Base-by-base conservation (phyloP, 2,888 invertebrate genomes). In the Prenolepis imparis region DNA sequence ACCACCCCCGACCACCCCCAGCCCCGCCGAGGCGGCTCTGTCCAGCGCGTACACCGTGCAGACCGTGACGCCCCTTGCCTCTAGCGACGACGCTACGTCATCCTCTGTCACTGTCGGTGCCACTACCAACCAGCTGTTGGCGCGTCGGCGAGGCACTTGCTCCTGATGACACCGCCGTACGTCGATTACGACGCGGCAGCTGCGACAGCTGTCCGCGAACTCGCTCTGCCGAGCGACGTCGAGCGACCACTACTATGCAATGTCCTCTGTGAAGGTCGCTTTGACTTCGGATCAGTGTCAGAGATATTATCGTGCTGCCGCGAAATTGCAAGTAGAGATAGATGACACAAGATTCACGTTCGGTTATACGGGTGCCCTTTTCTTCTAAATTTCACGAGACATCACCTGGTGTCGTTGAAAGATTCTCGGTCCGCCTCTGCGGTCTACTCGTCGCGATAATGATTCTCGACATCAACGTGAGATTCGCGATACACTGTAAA, bases 41-140 rank as follows among this genome's bases (percentile, higher is more conserved):
- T 94, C 94, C 94, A 94, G 94, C 93, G 94, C 93, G 93, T 93
- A 93, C 94, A 94, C 94, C 92, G 93, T 94, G 94, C 93, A 92
- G 91, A 93, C 92, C 91, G 91, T 92, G 89, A 91, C 92, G 91
- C 90, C 91, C 91, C 92, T 91, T 90, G 84, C 88, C 90, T 88
- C 92, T 92, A 78, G 70, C 78, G 94, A 95, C 95, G 95, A 94
- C 95, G 89, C 90, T 90, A 92, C 92, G 92, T 93, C 93, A 91
- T 93, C 90, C 87, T 93, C 84, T 84, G 84, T 83, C 88, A 82
- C 83, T 84, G 81, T 84, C 85, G 83, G 83, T 83, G 66, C 39
- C 61, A 61, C 68, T 77, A 68, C 84, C 87, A 86, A n/a, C 86
- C 88, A 87, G 86, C 89, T 89, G 86, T 82, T 83, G 80, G 70